phyloP scores from a whole-genome alignment of 2,113 vertebrate genomes.

The Dromiciops gliroides region DNA sequence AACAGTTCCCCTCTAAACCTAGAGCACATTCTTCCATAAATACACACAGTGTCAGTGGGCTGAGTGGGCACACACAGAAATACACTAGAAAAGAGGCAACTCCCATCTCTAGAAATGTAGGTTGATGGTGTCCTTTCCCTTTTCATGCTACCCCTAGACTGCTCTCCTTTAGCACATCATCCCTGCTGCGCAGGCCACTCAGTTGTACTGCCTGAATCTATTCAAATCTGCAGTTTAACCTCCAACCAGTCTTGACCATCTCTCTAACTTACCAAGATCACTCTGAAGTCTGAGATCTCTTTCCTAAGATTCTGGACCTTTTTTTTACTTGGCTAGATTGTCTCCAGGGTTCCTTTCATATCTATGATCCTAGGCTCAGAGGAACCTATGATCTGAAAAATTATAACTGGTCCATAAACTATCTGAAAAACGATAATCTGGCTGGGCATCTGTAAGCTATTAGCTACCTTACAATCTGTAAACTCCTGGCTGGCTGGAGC shows the following conservation, averaged over 20 bases:
- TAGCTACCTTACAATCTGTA: too few relatives aligned
- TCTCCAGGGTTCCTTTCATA: not conserved
- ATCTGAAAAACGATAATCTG: too few relatives aligned
- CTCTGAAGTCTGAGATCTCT: not conserved
- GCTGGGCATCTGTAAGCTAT: too few relatives aligned
- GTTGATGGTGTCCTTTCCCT: not conserved
- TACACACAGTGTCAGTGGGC: not conserved
- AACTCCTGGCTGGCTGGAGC: too few relatives aligned
- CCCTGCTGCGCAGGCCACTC: not conserved
- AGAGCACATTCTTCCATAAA: too few relatives aligned
- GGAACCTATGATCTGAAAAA: too few relatives aligned
- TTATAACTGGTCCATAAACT: too few relatives aligned
- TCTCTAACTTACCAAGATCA: constrained; percentile 16
- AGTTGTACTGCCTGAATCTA: not conserved
- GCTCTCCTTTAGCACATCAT: not conserved
- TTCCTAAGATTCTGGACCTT: not conserved
- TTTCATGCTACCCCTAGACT: not conserved
- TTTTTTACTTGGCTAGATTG: not conserved
- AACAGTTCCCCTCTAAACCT: too few relatives aligned
- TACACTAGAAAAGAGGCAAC: not conserved
- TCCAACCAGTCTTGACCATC: constrained; percentile 4
- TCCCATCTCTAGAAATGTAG: not conserved
- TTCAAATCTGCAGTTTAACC: not conserved
- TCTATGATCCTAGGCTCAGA: not conserved
- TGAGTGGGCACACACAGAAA: not conserved